Evolutionary conservation across 2,888 invertebrate genomes (phyloP), one percentile per base, ranked within the genome.

Genomic region (Aporophyla nigra): DNA sequence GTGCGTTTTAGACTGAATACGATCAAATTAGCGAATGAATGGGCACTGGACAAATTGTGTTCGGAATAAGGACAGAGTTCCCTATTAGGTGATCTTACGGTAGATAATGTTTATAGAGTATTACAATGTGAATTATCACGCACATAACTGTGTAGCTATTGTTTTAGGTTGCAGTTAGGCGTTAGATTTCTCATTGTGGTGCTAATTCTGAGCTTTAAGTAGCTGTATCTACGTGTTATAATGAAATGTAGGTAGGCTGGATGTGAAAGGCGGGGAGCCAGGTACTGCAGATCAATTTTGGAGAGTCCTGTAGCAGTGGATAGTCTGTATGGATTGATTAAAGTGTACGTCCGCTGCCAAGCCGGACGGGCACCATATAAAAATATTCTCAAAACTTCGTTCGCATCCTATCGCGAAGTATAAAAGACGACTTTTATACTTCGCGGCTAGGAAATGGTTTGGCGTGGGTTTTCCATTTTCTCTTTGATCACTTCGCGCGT

Each of bases 1-100:
- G 68, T 73, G 71, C 66, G 66, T 78, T 85, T 81, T 62, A 14
- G 54, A 75, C 56, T 76, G 59, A 84, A 76, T 82, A 71, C 76
- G 74, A 63, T 70, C 76, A 86, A 83, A 86, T 86, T 85, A 85
- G 79, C 79, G 56, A 76, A 66, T 80, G 73, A 86, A 86, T 86
- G 67, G 78, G 49, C 40, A 33, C 49, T 82, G 56, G 88, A 86
- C 82, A 84, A 84, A 88, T 88, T 84, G 77, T 80, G 74, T 80
- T 77, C 53, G 63, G 24, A 84, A 77, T 88, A 86, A 77, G 79
- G 77, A 54, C 59, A 68, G 54, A n/a, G 49, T 71, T 75, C 74
- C 86, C 53, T 84, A 80, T 86, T 69, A 74, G 86, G 88, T 72
- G 68, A 70, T 82, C 68, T 67, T 62, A 63, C 70, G 27, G 24